Conservation (phyloP, 2,113 vertebrate genomes). For the Caranx ignobilis region DNA sequence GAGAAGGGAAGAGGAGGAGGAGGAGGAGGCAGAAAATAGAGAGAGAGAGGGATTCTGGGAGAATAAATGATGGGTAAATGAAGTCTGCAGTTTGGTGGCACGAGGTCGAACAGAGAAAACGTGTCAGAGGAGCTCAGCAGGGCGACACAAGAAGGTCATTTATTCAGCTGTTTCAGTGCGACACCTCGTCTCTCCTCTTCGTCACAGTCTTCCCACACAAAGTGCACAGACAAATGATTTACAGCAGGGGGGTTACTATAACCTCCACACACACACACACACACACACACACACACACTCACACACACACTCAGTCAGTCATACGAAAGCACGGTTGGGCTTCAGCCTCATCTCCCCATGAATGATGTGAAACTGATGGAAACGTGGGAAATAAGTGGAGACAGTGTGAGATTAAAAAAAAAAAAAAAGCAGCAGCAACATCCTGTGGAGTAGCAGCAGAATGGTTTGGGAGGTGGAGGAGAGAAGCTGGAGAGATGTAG, state of each 20-base stretch:
- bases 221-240: slow-evolving; percentile 63
- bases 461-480: background rate
- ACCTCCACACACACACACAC: slow-evolving; percentile 3
- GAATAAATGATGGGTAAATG: background rate
- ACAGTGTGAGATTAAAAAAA: slow-evolving; percentile 30
- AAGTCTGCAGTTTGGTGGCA: background rate
- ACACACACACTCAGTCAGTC: slow-evolving; percentile 1
- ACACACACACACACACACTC: background rate
- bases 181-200: slow-evolving; percentile 14
- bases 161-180: slow-evolving; percentile 54
- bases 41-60: background rate
- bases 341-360: background rate
- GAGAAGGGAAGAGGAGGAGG: background rate
- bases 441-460: slow-evolving; percentile 64
- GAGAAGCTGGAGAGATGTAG: slow-evolving; percentile 7
- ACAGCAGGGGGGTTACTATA: slow-evolving; percentile 43
- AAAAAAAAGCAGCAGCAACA: slow-evolving; percentile 54
- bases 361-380: slow-evolving; percentile 3
- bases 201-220: slow-evolving; percentile 35
- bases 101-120: background rate
- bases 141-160: slow-evolving; percentile 21
- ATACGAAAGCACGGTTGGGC: background rate
- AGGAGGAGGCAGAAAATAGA: background rate
- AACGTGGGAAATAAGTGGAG: background rate
- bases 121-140: slow-evolving; percentile 23